Percentiles rank a stretch among this genome's conserved stretches.
Evolutionary conservation across 2,797 vertebrate genomes (phyloP).

Genomic region (Myripristis murdjan): DNA sequence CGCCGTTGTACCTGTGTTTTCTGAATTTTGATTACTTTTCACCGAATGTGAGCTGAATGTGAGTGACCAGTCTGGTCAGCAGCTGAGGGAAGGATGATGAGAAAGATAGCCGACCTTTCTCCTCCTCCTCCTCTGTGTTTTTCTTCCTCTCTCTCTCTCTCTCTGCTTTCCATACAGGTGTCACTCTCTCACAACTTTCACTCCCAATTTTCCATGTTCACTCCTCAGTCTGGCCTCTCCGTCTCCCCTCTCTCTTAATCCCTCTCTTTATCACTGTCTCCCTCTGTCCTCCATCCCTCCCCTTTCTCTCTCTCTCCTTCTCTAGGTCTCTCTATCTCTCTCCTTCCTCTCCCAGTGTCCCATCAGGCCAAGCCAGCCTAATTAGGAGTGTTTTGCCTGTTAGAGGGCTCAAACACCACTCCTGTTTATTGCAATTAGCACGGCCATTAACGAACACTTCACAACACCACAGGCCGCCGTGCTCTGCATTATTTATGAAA

Average conservation of each 20-base stretch:
- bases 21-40: too few relatives aligned
- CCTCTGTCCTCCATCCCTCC: slow-evolving; percentile 41
- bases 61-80: background rate
- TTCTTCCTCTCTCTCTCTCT: background rate
- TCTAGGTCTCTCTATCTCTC: too few relatives aligned
- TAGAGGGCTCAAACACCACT: slow-evolving; percentile 92
- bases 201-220: background rate
- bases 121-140: background rate
- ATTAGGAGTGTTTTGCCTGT: slow-evolving; percentile 93
- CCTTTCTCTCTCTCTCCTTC: too few relatives aligned
- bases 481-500: slow-evolving; percentile 69
- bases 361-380: slow-evolving; percentile 88
- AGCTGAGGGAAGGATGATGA: background rate
- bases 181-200: slow-evolving; percentile 2
- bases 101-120: background rate
- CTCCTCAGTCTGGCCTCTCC: slow-evolving; percentile 12
- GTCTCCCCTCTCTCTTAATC: background rate
- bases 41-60: too few relatives aligned
- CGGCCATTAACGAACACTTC: slow-evolving; percentile 91
- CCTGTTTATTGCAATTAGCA: slow-evolving; percentile 96
- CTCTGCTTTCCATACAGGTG: background rate
- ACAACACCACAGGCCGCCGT: slow-evolving; percentile 75
- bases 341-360: slow-evolving; percentile 34
- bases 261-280: slow-evolving; percentile 51
- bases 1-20: too few relatives aligned